Evolutionary conservation across 2,113 vertebrate species (phyloP).

Genomic region (Lepisosteus osseus): DNA sequence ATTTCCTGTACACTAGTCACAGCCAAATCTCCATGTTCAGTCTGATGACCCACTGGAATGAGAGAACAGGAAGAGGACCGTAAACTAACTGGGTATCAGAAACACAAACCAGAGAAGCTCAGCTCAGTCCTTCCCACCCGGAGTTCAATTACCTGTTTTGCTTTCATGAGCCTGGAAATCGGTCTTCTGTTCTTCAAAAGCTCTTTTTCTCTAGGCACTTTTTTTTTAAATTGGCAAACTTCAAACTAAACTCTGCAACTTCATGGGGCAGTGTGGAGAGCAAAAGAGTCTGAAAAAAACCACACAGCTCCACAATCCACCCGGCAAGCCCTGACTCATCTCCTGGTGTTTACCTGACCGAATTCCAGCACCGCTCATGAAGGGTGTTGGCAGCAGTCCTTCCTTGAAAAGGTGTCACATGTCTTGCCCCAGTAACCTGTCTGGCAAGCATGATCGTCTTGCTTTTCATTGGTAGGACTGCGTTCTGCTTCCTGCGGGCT

Average conservation of each 20-base stretch:
- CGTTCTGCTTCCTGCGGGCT: slow-evolving; percentile 6
- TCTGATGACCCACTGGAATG: slow-evolving; percentile 12
- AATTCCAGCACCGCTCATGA: slow-evolving; percentile 29
- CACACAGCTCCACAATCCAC: slow-evolving; percentile 23
- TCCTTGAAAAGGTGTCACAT: slow-evolving; percentile 35
- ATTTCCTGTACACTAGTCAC: background rate
- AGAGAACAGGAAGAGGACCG: background rate
- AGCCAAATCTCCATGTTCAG: background rate
- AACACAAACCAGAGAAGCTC: background rate
- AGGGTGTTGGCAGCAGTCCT: slow-evolving; percentile 40
- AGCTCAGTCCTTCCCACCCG: slow-evolving; percentile 41
- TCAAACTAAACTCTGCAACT: background rate
- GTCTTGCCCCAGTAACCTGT: slow-evolving; percentile 42
- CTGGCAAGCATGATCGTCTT: slow-evolving; percentile 38
- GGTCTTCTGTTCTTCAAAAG: background rate
- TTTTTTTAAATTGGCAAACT: slow-evolving; percentile 22
- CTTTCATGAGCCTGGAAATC: slow-evolving; percentile 47
- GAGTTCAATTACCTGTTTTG: slow-evolving; percentile 52
- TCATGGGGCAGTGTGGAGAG: slow-evolving; percentile 8
- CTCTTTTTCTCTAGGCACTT: slow-evolving; percentile 2
- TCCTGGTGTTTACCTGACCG: slow-evolving; percentile 32
- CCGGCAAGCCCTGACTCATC: slow-evolving; percentile 43
- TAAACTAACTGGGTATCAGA: background rate
- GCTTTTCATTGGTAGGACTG: slow-evolving; percentile 37
- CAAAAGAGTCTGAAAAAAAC: slow-evolving; percentile 1